Conservation (phyloP, 2,888 invertebrate species). For the Oscheius sp. region DNA sequence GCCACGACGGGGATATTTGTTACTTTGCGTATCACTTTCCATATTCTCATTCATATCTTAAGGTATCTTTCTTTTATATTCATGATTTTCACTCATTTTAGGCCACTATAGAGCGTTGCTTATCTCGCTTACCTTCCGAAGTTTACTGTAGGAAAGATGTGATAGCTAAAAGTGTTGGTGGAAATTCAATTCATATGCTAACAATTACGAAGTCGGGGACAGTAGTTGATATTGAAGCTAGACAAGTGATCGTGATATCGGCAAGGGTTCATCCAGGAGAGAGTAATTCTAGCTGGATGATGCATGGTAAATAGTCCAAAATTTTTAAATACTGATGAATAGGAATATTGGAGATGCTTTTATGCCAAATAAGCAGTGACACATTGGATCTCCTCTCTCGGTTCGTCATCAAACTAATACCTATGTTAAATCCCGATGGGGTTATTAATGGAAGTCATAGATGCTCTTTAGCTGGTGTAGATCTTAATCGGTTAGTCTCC, state of each 20-base stretch:
- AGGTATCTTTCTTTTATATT: constrained; percentile 10
- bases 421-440: constrained; percentile 88
- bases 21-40: constrained; percentile 89
- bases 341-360: constrained; percentile 48
- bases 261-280: constrained; percentile 87
- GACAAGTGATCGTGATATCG: constrained; percentile 77
- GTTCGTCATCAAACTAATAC: constrained; percentile 85
- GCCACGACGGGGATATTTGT: constrained; percentile 81
- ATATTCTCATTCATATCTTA: constrained; percentile 83
- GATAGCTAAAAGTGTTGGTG: constrained; percentile 48
- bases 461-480: constrained; percentile 82
- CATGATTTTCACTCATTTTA: constrained; percentile 11
- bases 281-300: constrained; percentile 87
- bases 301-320: constrained; percentile 76
- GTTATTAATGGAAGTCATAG: constrained; percentile 77
- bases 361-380: constrained; percentile 67
- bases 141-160: constrained; percentile 46
- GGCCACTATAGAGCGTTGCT: constrained; percentile 39
- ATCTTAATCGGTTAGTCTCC: constrained; percentile 83
- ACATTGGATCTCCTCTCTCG: constrained; percentile 76
- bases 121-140: constrained; percentile 25
- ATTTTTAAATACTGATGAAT: neutral
- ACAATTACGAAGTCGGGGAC: constrained; percentile 77
- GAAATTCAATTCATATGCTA: constrained; percentile 76
- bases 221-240: constrained; percentile 64